Base-by-base conservation (phyloP, 2,113 vertebrate genomes). In the Montifringilla adamsi region DNA sequence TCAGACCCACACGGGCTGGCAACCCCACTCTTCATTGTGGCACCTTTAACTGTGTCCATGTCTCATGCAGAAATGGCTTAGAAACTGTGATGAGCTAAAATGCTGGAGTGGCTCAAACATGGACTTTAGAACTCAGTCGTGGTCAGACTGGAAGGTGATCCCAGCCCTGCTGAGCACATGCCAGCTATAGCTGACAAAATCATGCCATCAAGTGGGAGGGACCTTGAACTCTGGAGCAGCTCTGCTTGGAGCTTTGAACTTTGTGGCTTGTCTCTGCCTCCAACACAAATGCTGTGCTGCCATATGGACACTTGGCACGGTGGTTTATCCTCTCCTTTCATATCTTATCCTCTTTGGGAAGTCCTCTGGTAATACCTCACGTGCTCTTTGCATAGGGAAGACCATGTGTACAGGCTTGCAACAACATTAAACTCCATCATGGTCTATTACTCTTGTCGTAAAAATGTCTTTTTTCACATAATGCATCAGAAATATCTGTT, bases 211-310 rank as follows among this genome's bases (percentile, higher is more conserved):
- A 3, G 31, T 2, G 33, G 46, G 52, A 72, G 49, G 53, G 62
- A 95, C 90, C 94, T 96, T 91, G 94, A 95, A 95, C 94, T 67
- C 83, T 3, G 7, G 56, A 52, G 69, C 15, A 52, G 76, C 73
- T 86, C 66, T 87, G n/a, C 78, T 77, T 78, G 78, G 81, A 85
- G 89, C 84, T 87, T 84, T 94, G 96, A 95, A 92, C 94, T 95
- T 69, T 82, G 86, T 63, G 67, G 60, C 64, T 83, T 60, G 0
- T 59, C 58, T 87, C 62, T 52, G 39, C 62, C 89, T 94, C 89
- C 80, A 85, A 69, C 50, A 66, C 84, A 89, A 91, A 87, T 12
- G 56, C 31, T 85, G 46, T 2, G 13, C 81, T 96, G 93, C 87
- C 82, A 64, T 72, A 56, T 58, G 81, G 67, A 76, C 60, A 41